These are phyloP conservation scores for Colaptes auratus DNA, from an alignment of 2,113 vertebrate species.

Conservation along the genomic window DNA sequence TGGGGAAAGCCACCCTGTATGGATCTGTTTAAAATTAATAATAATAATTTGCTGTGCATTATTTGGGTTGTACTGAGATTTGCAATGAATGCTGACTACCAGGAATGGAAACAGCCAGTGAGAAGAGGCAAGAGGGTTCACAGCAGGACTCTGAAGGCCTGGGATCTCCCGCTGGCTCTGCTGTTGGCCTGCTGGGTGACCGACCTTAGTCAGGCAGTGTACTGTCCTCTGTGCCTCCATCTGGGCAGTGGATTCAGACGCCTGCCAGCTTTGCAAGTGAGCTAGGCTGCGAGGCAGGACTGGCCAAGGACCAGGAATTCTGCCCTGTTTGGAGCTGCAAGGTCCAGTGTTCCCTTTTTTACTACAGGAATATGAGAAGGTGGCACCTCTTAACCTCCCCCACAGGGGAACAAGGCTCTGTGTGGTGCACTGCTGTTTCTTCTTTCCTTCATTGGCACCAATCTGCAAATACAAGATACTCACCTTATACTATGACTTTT, in stretches of 20 bases:
- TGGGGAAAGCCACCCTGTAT: neutral
- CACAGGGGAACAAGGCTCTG: neutral
- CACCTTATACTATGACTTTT: neutral
- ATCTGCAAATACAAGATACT: neutral
- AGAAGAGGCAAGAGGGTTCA: neutral
- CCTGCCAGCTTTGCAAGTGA: neutral
- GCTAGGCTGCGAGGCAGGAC: neutral
- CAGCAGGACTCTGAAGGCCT: neutral
- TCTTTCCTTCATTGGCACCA: neutral
- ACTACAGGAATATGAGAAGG: neutral
- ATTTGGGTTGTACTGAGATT: slow-evolving; percentile 29
- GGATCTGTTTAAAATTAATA: neutral
- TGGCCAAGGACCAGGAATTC: neutral
- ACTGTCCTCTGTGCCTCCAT: neutral
- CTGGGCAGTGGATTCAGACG: neutral
- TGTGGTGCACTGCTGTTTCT: neutral
- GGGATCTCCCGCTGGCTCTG: neutral
- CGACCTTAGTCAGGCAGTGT: neutral
- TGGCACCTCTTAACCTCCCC: neutral
- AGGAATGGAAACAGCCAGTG: neutral
- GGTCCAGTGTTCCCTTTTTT: neutral
- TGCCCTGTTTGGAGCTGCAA: neutral
- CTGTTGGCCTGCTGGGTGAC: neutral
- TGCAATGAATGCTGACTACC: neutral
- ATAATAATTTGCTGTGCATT: slow-evolving; percentile 36